Evolutionary conservation across 2,888 invertebrate genomes (phyloP).

Genomic region (Pollenia griseotomentosa): DNA sequence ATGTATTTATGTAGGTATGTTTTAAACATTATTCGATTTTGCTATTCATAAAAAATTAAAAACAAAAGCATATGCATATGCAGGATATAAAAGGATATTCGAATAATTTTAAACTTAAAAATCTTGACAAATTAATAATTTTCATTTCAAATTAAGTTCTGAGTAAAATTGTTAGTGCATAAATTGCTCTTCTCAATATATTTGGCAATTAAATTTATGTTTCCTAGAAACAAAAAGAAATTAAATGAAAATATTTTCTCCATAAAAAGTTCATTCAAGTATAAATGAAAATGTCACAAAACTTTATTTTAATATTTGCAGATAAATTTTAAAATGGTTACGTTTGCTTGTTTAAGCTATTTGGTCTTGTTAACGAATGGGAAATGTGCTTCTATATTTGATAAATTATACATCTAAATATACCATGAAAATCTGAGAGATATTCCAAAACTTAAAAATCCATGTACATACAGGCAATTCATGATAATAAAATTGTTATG

Average conservation of each 20-base stretch:
- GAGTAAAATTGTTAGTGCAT: conserved; percentile 24
- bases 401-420: too few species aligned
- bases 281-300: conserved; percentile 22
- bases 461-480: too few species aligned
- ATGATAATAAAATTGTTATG: too few species aligned
- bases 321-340: not conserved
- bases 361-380: too few species aligned
- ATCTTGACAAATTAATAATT: not conserved
- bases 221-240: not conserved
- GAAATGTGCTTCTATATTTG: too few species aligned
- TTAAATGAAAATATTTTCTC: conserved; percentile 1
- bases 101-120: not conserved
- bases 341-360: too few species aligned
- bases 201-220: conserved; percentile 15
- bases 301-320: conserved; percentile 1
- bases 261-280: conserved; percentile 19
- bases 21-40: too few species aligned
- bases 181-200: conserved; percentile 18
- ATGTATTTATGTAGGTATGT: too few species aligned
- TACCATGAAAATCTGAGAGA: too few species aligned
- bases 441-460: too few species aligned
- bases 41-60: not conserved
- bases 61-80: not conserved
- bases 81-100: not conserved
- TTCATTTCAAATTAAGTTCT: not conserved